Conservation (phyloP, 2,797 vertebrate species). For the Tragelaphus oryx region DNA sequence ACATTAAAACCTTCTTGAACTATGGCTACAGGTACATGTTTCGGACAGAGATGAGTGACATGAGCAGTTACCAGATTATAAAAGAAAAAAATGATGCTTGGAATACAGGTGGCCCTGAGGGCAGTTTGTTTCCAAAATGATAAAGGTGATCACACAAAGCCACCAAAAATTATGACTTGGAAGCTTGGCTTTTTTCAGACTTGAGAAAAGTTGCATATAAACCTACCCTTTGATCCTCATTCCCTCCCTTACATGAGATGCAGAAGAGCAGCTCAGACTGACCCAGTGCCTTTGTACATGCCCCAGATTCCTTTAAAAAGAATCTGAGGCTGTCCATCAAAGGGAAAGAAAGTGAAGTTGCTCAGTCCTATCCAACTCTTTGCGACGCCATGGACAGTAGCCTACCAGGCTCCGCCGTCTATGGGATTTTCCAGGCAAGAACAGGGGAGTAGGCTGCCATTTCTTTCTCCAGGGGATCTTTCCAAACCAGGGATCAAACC, state of each 20-base stretch:
- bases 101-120: neutral
- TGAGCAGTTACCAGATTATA: neutral
- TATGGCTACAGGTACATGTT: neutral
- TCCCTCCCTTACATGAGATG: neutral
- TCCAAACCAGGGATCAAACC: too few species aligned
- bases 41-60: slow-evolving; percentile 24
- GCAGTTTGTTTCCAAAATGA: neutral
- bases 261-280: neutral
- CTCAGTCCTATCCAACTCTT: too few species aligned
- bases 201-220: neutral
- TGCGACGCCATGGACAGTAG: too few species aligned
- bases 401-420: too few species aligned
- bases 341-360: neutral
- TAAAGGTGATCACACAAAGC: neutral
- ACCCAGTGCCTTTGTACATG: neutral
- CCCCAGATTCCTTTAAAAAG: neutral
- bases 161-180: neutral
- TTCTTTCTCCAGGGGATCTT: too few species aligned
- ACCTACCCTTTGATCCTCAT: neutral
- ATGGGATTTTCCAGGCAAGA: too few species aligned
- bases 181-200: neutral
- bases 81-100: neutral
- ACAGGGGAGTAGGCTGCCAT: too few species aligned
- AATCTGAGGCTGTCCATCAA: too few species aligned
- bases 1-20: neutral